Evolutionary conservation across 2,113 vertebrate genomes (phyloP).

Genomic region (Chascanopsetta lugubris): DNA sequence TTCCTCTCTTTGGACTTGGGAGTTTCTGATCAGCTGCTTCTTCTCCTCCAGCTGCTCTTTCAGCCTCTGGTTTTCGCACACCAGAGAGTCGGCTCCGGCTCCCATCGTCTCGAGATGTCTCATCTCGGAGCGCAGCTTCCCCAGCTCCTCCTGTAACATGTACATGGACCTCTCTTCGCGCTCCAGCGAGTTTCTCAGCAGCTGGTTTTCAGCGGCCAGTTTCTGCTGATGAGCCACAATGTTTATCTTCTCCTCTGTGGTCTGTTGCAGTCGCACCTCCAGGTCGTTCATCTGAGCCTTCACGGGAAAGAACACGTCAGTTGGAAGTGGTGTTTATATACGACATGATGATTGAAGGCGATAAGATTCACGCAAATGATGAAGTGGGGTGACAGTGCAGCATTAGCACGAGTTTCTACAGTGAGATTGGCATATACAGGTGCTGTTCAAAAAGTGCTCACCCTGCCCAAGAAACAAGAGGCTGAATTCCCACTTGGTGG

Average conservation of each 20-base stretch:
- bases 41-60: constrained; percentile 88
- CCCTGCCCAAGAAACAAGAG: no score
- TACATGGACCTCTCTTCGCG: constrained; percentile 86
- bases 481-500: no score
- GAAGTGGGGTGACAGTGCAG: no score
- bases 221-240: constrained; percentile 81
- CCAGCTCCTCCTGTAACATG: constrained; percentile 86
- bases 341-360: neutral
- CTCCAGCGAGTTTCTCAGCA: constrained; percentile 85
- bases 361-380: neutral
- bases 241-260: constrained; percentile 77
- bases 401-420: no score
- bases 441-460: no score
- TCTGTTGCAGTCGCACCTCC: constrained; percentile 78
- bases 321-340: neutral
- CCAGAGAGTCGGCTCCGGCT: constrained; percentile 77
- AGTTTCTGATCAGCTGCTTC: constrained; percentile 79
- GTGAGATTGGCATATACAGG: no score
- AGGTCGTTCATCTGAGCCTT: constrained; percentile 84
- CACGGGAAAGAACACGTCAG: neutral
- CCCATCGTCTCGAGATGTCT: constrained; percentile 84
- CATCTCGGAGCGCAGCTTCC: constrained; percentile 84
- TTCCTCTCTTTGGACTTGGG: constrained; percentile 84
- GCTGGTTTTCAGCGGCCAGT: constrained; percentile 85
- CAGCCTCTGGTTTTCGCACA: constrained; percentile 87